Evolutionary conservation across 2,888 invertebrate species (phyloP), one percentile per base, ranked within the genome.

Genomic region (Idaea aversata): DNA sequence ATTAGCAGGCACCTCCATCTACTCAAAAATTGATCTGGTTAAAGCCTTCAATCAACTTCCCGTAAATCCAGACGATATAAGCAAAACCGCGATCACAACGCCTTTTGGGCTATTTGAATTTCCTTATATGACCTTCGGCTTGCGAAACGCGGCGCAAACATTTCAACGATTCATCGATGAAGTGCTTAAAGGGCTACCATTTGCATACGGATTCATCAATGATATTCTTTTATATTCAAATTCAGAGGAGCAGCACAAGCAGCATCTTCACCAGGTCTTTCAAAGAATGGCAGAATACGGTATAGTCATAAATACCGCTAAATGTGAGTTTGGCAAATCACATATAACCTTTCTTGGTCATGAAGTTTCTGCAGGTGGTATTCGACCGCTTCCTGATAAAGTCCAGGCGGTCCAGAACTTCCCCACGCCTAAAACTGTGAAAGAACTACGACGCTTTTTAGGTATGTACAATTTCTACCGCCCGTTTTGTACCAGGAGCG

Each of bases 121-220:
- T 64, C 63, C 71, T 0, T 60, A 57, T 3, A 78, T 81, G 78
- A 68, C 70, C 0, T 86, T 85, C 58, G 84, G 86, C 1, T 72
- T 88, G 0, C 64, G 81, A 0, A 87, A 88, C 63, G 85, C 86
- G 0, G 82, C 78, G 0, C 84, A 86, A 64, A 82, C 83, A 0
- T 77, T 87, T 66, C 84, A 86, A 64, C 70, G 81, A 1, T 82
- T 83, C 7, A 63, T 63, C 13, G 66, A 66, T 34, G 71, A 77
- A 25, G 74, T 82, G 0, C 16, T 75, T 0, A 67, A 75, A 3
- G 80, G 77, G 5, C 62, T 82, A 0, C 81, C 81, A 36, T 82
- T 87, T 66, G 69, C 68, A n/a, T 82, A 71, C 67, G 66, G 73
- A 0, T 87, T 86, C 38, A 64, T 87, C 0, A 83, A 86, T 63